Percentiles rank a stretch among this genome's conserved stretches.
Conservation (phyloP, 2,888 invertebrate genomes). For the Villa cingulata region DNA sequence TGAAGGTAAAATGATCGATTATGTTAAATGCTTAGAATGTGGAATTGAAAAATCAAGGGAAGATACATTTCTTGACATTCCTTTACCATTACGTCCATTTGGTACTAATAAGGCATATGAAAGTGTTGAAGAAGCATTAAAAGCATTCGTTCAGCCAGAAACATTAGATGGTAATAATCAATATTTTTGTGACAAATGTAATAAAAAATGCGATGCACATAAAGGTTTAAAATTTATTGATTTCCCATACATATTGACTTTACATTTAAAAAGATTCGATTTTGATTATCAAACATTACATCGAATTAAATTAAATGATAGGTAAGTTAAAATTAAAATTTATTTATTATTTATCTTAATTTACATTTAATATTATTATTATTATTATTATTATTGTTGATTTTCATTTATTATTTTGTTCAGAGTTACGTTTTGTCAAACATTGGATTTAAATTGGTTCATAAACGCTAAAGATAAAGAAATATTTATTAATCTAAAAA, state of each 20-base stretch:
- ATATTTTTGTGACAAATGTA: constrained; percentile 75
- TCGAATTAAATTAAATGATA: constrained; percentile 76
- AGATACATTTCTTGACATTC: constrained; percentile 75
- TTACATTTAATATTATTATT: too few relatives aligned
- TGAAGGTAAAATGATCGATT: constrained; percentile 68
- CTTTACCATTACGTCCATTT: constrained; percentile 71
- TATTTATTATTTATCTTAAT: background rate
- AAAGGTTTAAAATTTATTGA: constrained; percentile 77
- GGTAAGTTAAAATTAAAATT: constrained; percentile 40
- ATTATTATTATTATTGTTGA: too few relatives aligned
- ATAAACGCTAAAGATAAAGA: constrained; percentile 34
- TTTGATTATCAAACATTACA: constrained; percentile 75
- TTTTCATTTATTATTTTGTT: constrained; percentile 18
- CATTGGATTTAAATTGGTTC: constrained; percentile 63
- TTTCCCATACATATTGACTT: constrained; percentile 73
- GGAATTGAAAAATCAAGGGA: constrained; percentile 66
- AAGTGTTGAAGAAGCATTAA: constrained; percentile 69
- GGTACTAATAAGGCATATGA: constrained; percentile 62
- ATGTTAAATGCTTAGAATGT: constrained; percentile 78
- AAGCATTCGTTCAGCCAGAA: constrained; percentile 74
- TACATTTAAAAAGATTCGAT: constrained; percentile 81
- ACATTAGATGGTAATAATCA: constrained; percentile 70
- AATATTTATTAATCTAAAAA: constrained; percentile 14
- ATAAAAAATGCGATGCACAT: constrained; percentile 76
- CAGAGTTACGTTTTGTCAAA: constrained; percentile 71